phyloP scores from a whole-genome alignment of 1,140 invertebrate species.

The Lucilia sericata region DNA sequence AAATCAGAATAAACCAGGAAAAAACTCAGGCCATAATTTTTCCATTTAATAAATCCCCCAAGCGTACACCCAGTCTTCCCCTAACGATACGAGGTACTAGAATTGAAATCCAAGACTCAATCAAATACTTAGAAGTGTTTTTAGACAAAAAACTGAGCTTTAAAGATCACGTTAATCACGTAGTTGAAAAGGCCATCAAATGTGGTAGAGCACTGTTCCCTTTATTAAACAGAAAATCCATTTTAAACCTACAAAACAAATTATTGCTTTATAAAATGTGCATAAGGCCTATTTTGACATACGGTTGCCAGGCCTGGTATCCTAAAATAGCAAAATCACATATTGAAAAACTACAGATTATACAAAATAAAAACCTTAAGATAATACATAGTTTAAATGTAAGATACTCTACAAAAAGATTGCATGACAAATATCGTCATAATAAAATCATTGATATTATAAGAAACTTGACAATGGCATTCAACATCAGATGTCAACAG shows the following conservation, averaged over 20 bases:
- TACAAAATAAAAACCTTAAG: too few relatives aligned
- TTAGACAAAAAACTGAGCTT: conserved; percentile 12
- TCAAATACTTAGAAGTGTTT: too few relatives aligned
- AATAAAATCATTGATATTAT: too few relatives aligned
- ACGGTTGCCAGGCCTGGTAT: not conserved
- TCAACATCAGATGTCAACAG: too few relatives aligned
- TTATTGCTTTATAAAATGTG: not conserved
- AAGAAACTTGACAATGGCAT: too few relatives aligned
- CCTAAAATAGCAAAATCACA: not conserved
- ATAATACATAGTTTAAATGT: too few relatives aligned
- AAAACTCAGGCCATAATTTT: not conserved
- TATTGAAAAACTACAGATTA: too few relatives aligned
- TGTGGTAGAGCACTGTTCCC: not conserved
- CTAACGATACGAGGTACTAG: not conserved
- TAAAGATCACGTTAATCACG: not conserved
- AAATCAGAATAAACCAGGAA: not conserved
- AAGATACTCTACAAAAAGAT: too few relatives aligned
- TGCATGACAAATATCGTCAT: too few relatives aligned
- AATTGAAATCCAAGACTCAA: not conserved
- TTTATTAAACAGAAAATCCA: not conserved
- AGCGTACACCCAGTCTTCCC: not conserved
- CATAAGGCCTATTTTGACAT: not conserved
- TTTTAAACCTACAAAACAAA: not conserved
- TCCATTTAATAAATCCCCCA: conserved; percentile 19
- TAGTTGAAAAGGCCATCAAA: not conserved